Percentiles rank a stretch among this genome's conserved stretches.
These are phyloP conservation scores for Plectropomus leopardus DNA, from an alignment of 2,113 vertebrate genomes.

Conservation along the genomic window DNA sequence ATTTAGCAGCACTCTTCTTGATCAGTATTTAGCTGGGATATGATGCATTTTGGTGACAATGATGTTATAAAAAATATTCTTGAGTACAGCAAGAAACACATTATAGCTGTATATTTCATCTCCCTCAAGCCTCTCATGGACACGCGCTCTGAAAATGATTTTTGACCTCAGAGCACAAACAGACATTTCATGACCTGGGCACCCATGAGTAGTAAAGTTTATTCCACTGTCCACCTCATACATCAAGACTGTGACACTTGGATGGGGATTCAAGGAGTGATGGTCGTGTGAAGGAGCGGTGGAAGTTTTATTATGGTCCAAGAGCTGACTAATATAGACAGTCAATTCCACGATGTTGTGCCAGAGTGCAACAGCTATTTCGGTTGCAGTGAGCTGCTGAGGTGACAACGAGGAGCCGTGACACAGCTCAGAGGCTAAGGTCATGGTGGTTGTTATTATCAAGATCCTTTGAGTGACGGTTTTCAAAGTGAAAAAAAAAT, in stretches of 20 bases:
- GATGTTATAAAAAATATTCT: background rate
- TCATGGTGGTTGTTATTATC: slow-evolving; percentile 19
- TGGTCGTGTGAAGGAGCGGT: slow-evolving; percentile 53
- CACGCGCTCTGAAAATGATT: background rate
- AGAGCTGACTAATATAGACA: slow-evolving; percentile 65
- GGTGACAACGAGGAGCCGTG: slow-evolving; percentile 41
- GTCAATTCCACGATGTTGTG: slow-evolving; percentile 72
- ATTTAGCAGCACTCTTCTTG: background rate
- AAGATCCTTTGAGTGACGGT: background rate
- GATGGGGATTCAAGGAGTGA: slow-evolving; percentile 67
- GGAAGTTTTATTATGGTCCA: slow-evolving; percentile 68
- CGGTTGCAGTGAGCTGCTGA: slow-evolving; percentile 47
- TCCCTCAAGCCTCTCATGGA: background rate
- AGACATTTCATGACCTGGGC: slow-evolving; percentile 52
- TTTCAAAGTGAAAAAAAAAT: background rate
- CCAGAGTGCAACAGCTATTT: slow-evolving; percentile 73
- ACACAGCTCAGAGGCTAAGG: slow-evolving; percentile 28
- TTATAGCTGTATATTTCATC: background rate
- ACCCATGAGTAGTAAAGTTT: slow-evolving; percentile 58
- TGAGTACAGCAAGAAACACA: background rate
- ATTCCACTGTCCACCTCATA: slow-evolving; percentile 70
- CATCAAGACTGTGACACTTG: slow-evolving; percentile 73
- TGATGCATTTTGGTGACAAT: background rate
- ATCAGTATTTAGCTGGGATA: slow-evolving; percentile 5
- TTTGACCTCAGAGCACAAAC: slow-evolving; percentile 60